phyloP scores from a whole-genome alignment of 2,797 vertebrate genomes.

The Siniperca undulata region DNA sequence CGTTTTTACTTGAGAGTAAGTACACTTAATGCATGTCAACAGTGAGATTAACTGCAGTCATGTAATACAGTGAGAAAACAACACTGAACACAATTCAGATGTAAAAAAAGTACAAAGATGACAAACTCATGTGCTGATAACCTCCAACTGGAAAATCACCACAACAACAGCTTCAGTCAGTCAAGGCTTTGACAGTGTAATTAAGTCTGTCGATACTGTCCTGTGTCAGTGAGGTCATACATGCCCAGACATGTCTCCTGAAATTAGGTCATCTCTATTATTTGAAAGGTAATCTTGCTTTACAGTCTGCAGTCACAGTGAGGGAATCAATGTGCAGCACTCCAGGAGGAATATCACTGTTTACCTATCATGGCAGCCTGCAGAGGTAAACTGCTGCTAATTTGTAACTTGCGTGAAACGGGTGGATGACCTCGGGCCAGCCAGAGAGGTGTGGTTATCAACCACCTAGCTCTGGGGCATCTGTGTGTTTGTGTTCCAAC shows the following conservation, averaged over 20 bases:
- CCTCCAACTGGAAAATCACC: slow-evolving; percentile 15
- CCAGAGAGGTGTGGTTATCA: slow-evolving; percentile 28
- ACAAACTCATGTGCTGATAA: slow-evolving; percentile 27
- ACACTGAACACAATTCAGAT: background rate
- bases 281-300: slow-evolving; percentile 66
- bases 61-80: background rate
- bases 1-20: slow-evolving; percentile 14
- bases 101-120: slow-evolving; percentile 29
- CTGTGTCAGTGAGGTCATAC: slow-evolving; percentile 54
- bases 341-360: slow-evolving; percentile 30
- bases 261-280: slow-evolving; percentile 74
- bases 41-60: slow-evolving; percentile 7
- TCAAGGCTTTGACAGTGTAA: slow-evolving; percentile 23
- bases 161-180: slow-evolving; percentile 39
- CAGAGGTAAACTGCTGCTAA: slow-evolving; percentile 44
- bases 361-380: slow-evolving; percentile 29
- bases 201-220: slow-evolving; percentile 47
- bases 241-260: slow-evolving; percentile 70
- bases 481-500: slow-evolving; percentile 25
- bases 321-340: slow-evolving; percentile 60
- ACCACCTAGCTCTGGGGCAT: slow-evolving; percentile 8
- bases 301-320: slow-evolving; percentile 34
- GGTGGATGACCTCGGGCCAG: slow-evolving; percentile 41
- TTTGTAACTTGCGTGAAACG: slow-evolving; percentile 53
- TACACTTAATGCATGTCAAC: slow-evolving; percentile 22